Evolutionary conservation across 2,888 invertebrate genomes (phyloP), one percentile per base, ranked within the genome.

Genomic region (Odiellus spinosus): DNA sequence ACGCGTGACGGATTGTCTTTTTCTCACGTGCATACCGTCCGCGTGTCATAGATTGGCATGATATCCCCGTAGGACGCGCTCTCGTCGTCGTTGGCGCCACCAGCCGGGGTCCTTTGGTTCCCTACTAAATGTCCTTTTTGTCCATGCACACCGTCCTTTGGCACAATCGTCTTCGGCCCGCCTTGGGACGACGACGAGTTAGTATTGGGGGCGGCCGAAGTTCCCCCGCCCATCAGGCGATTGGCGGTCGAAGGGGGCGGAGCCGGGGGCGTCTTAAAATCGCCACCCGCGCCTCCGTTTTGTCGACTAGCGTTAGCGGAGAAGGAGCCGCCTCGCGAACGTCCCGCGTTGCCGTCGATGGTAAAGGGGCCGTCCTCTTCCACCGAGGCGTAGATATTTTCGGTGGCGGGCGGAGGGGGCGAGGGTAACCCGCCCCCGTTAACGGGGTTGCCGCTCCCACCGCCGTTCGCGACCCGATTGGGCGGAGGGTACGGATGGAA

Each of bases 311-410:
- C 46, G n/a, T 45, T 45, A 17, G 15, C 15, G 4, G 35, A 32
- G 12, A 45, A 47, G 5, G 52, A 47, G 15, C 47, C 41, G 15
- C 42, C 32, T 18, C 52, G 42, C 36, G 50, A 46, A 18, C 50
- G 41, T 26, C 26, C 26, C 26, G 26, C 26, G 15, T 47, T 45
- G 10, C 52, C 52, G 20, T 52, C 52, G 18, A 52, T 52, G 19
- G 52, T 52, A 43, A 47, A 52, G 19, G 50, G 52, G 32, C 52
- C 53, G 11, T 51, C 53, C 18, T 53, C 53, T 19, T 53, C 53
- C 12, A 53, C 50, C n/a, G 53, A 49, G 17, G 53, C 47, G 26
- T 53, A 53, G 14, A 53, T 49, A 35, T 53, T 53, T 40, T 51
- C 53, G 8, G 51, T 43, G 2, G 18, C 14, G 10, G 53, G 47